Evolutionary conservation across 2,888 invertebrate genomes (phyloP).

Genomic region (Polydrusus tereticollis): DNA sequence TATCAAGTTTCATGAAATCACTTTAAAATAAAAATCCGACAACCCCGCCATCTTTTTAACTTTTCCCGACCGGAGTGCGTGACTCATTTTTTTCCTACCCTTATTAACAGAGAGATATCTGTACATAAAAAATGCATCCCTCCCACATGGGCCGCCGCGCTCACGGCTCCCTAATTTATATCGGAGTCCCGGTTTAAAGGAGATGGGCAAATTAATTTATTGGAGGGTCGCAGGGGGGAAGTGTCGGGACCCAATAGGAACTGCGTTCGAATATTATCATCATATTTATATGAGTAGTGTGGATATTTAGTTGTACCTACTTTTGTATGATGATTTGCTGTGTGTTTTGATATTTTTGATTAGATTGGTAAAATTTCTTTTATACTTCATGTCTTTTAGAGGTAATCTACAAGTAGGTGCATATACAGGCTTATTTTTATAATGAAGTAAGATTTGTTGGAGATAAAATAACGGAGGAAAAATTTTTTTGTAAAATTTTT

Average conservation of each 20-base stretch:
- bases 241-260: background rate
- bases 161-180: slow-evolving; percentile 54
- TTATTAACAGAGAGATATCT: slow-evolving; percentile 64
- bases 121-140: slow-evolving; percentile 67
- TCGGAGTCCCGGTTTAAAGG: slow-evolving; percentile 57
- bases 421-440: no score
- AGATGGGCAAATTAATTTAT: slow-evolving; percentile 59
- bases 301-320: no score
- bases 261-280: slow-evolving; percentile 20
- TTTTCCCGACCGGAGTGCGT: slow-evolving; percentile 54
- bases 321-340: no score
- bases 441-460: no score
- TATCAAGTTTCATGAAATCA: no score
- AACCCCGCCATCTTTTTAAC: slow-evolving; percentile 7
- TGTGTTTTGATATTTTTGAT: no score
- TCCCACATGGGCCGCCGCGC: slow-evolving; percentile 44
- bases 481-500: no score
- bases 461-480: no score
- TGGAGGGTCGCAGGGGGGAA: slow-evolving; percentile 37
- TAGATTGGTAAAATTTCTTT: no score
- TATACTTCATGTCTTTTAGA: no score
- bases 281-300: background rate
- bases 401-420: no score
- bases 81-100: slow-evolving; percentile 67
- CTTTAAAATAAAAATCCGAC: no score